These are phyloP conservation scores for Microcebus lehilahytsara DNA, from an alignment of 2,113 vertebrate species.

Conservation along the genomic window DNA sequence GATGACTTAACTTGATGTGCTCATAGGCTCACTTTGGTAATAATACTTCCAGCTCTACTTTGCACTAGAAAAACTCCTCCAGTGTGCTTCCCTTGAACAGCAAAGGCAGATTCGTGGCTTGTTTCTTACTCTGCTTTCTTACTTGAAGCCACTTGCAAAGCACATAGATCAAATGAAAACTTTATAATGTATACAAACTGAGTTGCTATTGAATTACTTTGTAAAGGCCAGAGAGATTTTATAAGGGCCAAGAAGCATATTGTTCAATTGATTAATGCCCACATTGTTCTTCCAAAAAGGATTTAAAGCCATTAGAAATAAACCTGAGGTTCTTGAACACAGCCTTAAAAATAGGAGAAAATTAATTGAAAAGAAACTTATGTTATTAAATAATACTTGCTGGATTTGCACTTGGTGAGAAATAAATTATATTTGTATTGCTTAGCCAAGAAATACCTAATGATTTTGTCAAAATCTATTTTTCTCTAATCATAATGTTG, in stretches of 20 bases:
- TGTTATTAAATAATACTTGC: not conserved
- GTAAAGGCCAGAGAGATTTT: not conserved
- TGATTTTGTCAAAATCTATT: constrained; percentile 6
- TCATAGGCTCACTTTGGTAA: not conserved
- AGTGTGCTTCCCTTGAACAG: not conserved
- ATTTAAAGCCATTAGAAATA: constrained; percentile 34
- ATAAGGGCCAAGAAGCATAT: not conserved
- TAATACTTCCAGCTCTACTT: not conserved
- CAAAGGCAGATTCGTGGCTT: not conserved
- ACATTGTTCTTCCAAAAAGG: not conserved
- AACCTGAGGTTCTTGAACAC: not conserved
- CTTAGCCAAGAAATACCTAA: not conserved
- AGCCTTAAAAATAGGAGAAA: constrained; percentile 10
- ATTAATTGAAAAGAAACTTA: constrained; percentile 46
- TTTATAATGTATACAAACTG: not conserved
- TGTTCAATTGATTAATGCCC: not conserved
- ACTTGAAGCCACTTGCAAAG: not conserved
- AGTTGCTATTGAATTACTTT: constrained; percentile 20
- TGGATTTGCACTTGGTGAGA: not conserved
- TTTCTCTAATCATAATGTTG: constrained; percentile 7
- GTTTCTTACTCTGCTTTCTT: not conserved
- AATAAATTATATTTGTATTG: constrained; percentile 21
- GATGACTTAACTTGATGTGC: not conserved
- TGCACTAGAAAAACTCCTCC: not conserved
- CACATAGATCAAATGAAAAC: not conserved